Base-by-base conservation (phyloP, 2,888 invertebrate species). In the Xestobium rufovillosum region DNA sequence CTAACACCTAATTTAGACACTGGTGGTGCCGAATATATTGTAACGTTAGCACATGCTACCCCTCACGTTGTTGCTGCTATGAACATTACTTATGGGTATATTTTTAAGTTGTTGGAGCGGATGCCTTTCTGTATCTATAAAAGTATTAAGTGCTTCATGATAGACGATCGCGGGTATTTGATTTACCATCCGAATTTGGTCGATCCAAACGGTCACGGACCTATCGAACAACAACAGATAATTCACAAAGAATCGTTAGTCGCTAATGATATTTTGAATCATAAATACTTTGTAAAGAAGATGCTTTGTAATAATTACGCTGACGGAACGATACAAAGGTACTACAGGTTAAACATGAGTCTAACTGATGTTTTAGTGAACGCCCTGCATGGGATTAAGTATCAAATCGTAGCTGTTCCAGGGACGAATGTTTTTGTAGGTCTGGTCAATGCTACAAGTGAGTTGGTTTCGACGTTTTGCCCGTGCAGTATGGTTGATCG, bases 401-500 rank as follows among this genome's bases (percentile, higher is more conserved):
- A 94, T 64, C 84, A 86, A 54, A 79, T 90, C 42, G 75, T 79
- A 11, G 72, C 82, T 16, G 76, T 94, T 34, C 80, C 82, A 3
- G 83, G 83, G 3, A 90, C 90, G n/a, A 94, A 94, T 65, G 71
- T 84, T 3, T 91, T 92, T 59, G 73, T 92, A 15, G 90, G 87
- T 1, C 74, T 92, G 13, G 83, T 94, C 8, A 91, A 92, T 59
- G 83, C 88, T 19, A 86, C 87, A 0, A 90, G 89, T 58, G 83
- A 82, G 56, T 76, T 80, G 2, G 77, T 80, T 2, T 80, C 85
- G 3, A 77, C 80, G 2, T 94, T 94, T 66, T 94, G 94, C 57
- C 92, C 94, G 0, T 94, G 94, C 60, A 91, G 88, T 57, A 87
- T 86, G 66, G 83, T 80, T 37, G 87, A 91, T 61, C 76, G 90